These are phyloP conservation scores for Fregetta grallaria DNA, from an alignment of 2,113 vertebrate genomes.

Conservation along the genomic window DNA sequence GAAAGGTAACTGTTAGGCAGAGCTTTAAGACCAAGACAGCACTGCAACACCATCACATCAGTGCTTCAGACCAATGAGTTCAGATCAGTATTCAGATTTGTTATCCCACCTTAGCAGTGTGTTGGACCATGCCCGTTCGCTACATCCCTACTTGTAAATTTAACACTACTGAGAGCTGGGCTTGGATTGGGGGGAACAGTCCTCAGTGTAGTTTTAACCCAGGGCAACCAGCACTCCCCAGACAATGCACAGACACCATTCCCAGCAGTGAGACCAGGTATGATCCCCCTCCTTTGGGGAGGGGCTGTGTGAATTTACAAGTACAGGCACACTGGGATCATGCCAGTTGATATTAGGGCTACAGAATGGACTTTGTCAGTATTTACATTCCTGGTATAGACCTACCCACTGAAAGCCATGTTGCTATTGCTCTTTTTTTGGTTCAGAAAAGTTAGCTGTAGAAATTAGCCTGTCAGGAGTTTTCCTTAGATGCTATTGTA, in stretches of 20 bases:
- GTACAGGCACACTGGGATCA: background rate
- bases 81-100: background rate
- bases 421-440: background rate
- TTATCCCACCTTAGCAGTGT: background rate
- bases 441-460: background rate
- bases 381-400: background rate
- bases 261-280: background rate
- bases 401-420: background rate
- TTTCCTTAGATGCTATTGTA: background rate
- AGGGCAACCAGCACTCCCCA: background rate
- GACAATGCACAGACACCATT: background rate
- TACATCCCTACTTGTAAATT: background rate
- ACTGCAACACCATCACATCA: background rate
- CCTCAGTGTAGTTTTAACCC: background rate
- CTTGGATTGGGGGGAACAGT: fast-evolving
- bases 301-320: background rate
- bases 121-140: fast-evolving
- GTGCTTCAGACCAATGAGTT: background rate
- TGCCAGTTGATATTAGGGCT: background rate
- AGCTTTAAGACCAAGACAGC: background rate
- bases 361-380: background rate
- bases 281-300: background rate
- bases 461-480: background rate
- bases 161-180: background rate
- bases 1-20: background rate